These are phyloP conservation scores for Lasioglossum leucozonium DNA, from an alignment of 2,888 invertebrate genomes.

Conservation along the genomic window DNA sequence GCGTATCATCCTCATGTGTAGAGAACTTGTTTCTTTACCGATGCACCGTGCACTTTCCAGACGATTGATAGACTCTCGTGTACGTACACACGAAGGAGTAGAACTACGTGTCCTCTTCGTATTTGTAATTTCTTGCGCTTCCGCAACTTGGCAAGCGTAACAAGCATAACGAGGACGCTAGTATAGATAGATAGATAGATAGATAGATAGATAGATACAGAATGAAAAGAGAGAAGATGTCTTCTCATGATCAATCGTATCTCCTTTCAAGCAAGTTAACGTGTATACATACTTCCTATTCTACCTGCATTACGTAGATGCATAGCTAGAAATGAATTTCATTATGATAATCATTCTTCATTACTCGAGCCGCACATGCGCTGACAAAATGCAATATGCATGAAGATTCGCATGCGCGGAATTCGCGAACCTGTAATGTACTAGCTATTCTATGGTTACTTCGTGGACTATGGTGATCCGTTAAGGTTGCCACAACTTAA, in stretches of 20 bases:
- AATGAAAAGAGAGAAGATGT: slow-evolving; percentile 22
- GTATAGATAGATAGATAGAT: neutral
- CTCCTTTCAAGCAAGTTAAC: slow-evolving; percentile 39
- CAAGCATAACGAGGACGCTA: slow-evolving; percentile 39
- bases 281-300: slow-evolving; percentile 41
- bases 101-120: neutral
- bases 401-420: slow-evolving; percentile 20
- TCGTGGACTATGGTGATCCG: neutral
- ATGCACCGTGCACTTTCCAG: slow-evolving; percentile 23
- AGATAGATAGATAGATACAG: neutral
- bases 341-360: slow-evolving; percentile 60
- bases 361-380: slow-evolving; percentile 33
- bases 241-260: slow-evolving; percentile 50
- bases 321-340: slow-evolving; percentile 52
- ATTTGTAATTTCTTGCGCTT: slow-evolving; percentile 13
- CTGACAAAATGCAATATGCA: slow-evolving; percentile 60
- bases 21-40: slow-evolving; percentile 32
- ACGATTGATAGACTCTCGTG: neutral
- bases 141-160: slow-evolving; percentile 41
- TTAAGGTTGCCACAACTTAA: neutral
- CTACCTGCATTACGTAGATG: slow-evolving; percentile 25
- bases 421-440: slow-evolving; percentile 11
- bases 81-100: neutral
- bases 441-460: neutral
- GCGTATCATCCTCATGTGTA: slow-evolving; percentile 36